Conservation (phyloP, 2,888 invertebrate species). For the Rotaria macrura region DNA sequence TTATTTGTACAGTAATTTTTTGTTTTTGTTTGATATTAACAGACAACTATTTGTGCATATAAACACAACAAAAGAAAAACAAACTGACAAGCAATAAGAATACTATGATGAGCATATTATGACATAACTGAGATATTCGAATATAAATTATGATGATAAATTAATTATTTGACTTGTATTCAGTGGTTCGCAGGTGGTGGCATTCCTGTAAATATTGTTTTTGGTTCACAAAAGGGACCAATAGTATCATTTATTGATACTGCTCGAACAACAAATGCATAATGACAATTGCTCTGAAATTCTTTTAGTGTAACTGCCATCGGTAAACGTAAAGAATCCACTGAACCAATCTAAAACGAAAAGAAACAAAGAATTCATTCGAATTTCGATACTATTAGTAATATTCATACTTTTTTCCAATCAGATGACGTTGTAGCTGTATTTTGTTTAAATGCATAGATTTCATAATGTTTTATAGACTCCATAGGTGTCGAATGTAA, state of each 20-base stretch:
- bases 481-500: background rate
- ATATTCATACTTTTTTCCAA: background rate
- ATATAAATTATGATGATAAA: background rate
- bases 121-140: too few relatives aligned
- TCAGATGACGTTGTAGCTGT: background rate
- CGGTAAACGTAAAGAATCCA: background rate
- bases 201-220: background rate
- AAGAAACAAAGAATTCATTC: too few relatives aligned
- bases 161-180: background rate
- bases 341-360: background rate
- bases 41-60: too few relatives aligned
- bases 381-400: background rate
- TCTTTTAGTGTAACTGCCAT: background rate
- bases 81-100: too few relatives aligned
- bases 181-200: background rate
- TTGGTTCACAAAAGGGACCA: constrained; percentile 5
- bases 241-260: background rate
- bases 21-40: too few relatives aligned
- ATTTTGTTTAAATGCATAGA: background rate
- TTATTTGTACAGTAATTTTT: too few relatives aligned
- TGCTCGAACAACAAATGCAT: constrained; percentile 12
- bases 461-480: background rate
- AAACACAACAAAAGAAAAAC: too few relatives aligned
- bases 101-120: too few relatives aligned
- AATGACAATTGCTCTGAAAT: background rate